phyloP scores from a whole-genome alignment of 2,113 vertebrate species.

The Hypocryptadius cinnamomeus region DNA sequence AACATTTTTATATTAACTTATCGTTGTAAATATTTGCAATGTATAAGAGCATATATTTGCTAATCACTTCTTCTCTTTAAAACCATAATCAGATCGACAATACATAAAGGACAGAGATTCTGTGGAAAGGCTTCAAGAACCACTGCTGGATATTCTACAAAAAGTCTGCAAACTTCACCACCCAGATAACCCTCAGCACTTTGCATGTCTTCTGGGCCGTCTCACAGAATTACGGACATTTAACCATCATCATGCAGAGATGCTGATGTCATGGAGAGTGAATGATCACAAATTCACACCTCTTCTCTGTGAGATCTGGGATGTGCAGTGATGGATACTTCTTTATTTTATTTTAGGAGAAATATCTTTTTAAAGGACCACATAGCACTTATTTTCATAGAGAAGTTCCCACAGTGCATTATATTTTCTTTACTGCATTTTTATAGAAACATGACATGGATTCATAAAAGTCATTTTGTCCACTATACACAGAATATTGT shows the following conservation, averaged over 20 bases:
- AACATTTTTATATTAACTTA: neutral
- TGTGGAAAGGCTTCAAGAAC: slow-evolving; percentile 91
- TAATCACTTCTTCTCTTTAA: neutral
- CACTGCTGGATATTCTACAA: slow-evolving; percentile 84
- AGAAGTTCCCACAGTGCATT: neutral
- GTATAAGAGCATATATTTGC: neutral
- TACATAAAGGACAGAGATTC: slow-evolving; percentile 89
- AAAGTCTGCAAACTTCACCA: slow-evolving; percentile 87
- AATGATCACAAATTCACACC: slow-evolving; percentile 97
- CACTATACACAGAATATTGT: slow-evolving; percentile 1
- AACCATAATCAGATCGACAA: slow-evolving; percentile 78
- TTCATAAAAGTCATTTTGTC: neutral
- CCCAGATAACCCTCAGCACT: slow-evolving; percentile 87
- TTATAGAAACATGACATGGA: neutral
- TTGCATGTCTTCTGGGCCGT: slow-evolving; percentile 91
- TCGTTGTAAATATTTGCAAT: neutral
- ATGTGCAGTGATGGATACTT: slow-evolving; percentile 79
- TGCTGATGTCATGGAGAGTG: slow-evolving; percentile 92
- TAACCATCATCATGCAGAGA: slow-evolving; percentile 92
- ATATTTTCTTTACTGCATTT: slow-evolving; percentile 35
- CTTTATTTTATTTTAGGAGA: neutral
- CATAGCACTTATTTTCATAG: neutral
- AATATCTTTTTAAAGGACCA: slow-evolving; percentile 5
- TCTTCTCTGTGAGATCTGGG: slow-evolving; percentile 98
- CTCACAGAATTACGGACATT: slow-evolving; percentile 93